Conservation (phyloP, 2,888 invertebrate genomes). For the Noctua comes region DNA sequence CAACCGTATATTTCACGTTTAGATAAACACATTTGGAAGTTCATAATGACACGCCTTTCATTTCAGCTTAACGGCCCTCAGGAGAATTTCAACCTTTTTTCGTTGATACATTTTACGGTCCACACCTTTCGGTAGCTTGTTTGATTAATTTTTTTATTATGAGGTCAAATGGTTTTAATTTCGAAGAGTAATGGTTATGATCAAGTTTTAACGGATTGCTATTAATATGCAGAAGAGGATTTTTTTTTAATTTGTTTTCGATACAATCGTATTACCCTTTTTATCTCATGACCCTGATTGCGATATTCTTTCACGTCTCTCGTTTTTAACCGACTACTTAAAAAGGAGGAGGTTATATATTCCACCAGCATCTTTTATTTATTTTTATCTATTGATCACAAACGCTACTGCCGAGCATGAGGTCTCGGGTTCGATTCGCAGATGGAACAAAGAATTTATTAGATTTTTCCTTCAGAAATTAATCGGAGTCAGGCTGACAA, state of each 20-base stretch:
- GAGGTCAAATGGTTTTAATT: slow-evolving; percentile 67
- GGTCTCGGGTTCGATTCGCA: background rate
- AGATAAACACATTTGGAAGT: slow-evolving; percentile 73
- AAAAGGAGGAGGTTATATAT: too few relatives aligned
- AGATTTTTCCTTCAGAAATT: background rate
- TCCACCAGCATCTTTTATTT: too few relatives aligned
- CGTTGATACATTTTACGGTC: slow-evolving; percentile 64
- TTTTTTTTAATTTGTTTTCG: background rate
- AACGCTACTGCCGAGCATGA: background rate
- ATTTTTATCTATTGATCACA: too few relatives aligned
- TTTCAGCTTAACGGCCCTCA: slow-evolving; percentile 66
- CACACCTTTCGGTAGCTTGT: slow-evolving; percentile 57
- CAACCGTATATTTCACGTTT: slow-evolving; percentile 70
- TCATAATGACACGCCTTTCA: slow-evolving; percentile 72
- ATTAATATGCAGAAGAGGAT: slow-evolving; percentile 25
- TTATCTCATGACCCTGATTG: background rate
- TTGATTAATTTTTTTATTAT: slow-evolving; percentile 66
- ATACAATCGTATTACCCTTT: background rate
- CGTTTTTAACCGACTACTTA: too few relatives aligned
- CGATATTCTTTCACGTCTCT: background rate
- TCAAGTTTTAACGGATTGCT: slow-evolving; percentile 41
- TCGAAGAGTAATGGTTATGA: slow-evolving; percentile 51
- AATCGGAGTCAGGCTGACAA: background rate
- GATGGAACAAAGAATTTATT: background rate
- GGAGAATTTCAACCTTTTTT: slow-evolving; percentile 68